Evolutionary conservation across 1,140 invertebrate species (phyloP).

Genomic region (Aphelenchoides fujianensis): DNA sequence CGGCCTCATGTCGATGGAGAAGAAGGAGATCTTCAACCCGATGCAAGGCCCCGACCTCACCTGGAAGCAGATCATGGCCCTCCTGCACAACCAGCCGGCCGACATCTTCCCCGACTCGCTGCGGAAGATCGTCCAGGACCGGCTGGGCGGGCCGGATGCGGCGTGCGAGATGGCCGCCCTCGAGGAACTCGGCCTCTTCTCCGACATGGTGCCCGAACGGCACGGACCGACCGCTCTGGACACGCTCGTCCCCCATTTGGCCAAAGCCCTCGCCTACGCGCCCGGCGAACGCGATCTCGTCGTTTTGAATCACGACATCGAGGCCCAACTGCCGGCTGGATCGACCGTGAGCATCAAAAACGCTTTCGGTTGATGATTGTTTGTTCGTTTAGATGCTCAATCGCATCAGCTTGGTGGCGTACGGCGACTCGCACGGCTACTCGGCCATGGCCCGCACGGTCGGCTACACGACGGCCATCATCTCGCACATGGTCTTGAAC

Average conservation of each 20-base stretch:
- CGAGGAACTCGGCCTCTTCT: conserved; percentile 66
- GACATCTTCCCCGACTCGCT: conserved; percentile 91
- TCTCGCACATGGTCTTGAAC: conserved; percentile 92
- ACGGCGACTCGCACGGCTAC: conserved; percentile 77
- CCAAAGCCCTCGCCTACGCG: conserved; percentile 76
- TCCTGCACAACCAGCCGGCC: conserved; percentile 76
- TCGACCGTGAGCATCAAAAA: conserved; percentile 61
- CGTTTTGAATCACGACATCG: conserved; percentile 86
- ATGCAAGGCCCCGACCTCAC: conserved; percentile 86
- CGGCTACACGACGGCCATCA: conserved; percentile 89
- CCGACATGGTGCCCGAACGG: conserved; percentile 76
- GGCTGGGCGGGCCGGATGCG: conserved; percentile 71
- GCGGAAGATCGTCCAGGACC: conserved; percentile 74
- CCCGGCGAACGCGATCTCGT: conserved; percentile 86
- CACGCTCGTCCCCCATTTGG: conserved; percentile 81
- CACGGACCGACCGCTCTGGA: conserved; percentile 80
- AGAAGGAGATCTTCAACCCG: conserved; percentile 82
- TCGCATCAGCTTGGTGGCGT: conserved; percentile 86
- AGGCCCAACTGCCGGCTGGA: conserved; percentile 84
- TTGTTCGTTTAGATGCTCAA: conserved; percentile 70
- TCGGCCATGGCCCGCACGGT: conserved; percentile 98
- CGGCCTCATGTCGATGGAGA: conserved; percentile 80
- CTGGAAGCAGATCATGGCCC: conserved; percentile 86
- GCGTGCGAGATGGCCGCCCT: conserved; percentile 48
- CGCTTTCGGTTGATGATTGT: conserved; percentile 23